A percentile compares a stretch with the other conserved stretches of the same genome.
Evolutionary conservation across 2,797 vertebrate genomes (phyloP).

Genomic region (Clangula hyemalis): DNA sequence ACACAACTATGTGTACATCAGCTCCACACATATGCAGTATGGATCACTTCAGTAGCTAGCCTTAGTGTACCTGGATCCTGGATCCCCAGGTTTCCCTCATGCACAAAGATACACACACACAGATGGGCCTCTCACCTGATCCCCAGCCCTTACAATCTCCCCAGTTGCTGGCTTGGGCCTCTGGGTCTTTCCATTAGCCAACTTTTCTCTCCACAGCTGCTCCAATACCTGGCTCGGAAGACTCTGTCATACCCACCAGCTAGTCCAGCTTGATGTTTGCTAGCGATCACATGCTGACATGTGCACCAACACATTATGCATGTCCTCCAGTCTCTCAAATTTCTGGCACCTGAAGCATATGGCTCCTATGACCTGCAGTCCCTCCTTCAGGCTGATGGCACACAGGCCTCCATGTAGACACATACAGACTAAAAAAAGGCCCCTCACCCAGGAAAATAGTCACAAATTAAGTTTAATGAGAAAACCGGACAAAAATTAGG

Average conservation of each 20-base stretch:
- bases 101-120: not conserved
- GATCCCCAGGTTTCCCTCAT: not conserved
- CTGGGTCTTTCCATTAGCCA: not conserved
- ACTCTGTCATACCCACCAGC: not conserved
- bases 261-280: not conserved
- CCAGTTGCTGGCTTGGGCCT: not conserved
- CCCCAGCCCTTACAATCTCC: accelerated
- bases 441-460: not conserved
- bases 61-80: not conserved
- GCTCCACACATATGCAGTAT: not conserved
- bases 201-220: not conserved
- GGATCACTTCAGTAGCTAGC: not conserved
- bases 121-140: not conserved
- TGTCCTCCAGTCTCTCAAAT: not conserved
- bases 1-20: not conserved
- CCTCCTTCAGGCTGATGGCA: accelerated
- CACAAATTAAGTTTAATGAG: not conserved
- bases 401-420: not conserved
- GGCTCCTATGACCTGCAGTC: not conserved
- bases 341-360: accelerated
- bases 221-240: not conserved
- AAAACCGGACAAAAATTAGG: not conserved
- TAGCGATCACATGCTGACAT: not conserved
- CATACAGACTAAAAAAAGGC: not conserved
- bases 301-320: not conserved